phyloP scores from a whole-genome alignment of 2,888 invertebrate species.

The Xestobium rufovillosum region DNA sequence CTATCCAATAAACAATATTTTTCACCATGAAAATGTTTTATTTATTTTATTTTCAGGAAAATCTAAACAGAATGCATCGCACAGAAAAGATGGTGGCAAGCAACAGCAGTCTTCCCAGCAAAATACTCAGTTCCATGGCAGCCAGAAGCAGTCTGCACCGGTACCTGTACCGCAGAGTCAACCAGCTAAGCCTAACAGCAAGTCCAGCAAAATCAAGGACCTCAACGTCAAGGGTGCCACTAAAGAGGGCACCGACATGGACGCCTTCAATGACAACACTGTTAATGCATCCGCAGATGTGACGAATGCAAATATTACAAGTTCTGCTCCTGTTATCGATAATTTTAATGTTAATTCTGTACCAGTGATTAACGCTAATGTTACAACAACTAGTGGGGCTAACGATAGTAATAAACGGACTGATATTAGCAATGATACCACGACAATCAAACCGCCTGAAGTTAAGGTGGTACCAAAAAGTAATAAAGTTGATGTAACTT shows the following conservation, averaged over 20 bases:
- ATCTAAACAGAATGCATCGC: constrained; percentile 34
- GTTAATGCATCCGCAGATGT: constrained; percentile 24
- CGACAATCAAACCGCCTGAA: constrained; percentile 29
- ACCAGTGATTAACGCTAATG: constrained; percentile 5
- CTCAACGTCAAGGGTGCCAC: constrained; percentile 50
- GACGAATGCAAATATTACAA: constrained; percentile 24
- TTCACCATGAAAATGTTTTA: too few relatives aligned
- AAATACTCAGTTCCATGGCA: constrained; percentile 13
- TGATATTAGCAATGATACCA: constrained; percentile 16
- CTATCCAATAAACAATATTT: too few relatives aligned
- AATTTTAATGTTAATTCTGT: constrained; percentile 7
- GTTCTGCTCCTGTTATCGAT: constrained; percentile 14
- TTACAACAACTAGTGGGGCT: constrained; percentile 10
- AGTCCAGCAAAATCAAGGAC: constrained; percentile 47
- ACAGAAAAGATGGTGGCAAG: constrained; percentile 31
- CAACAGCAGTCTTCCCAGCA: constrained; percentile 10
- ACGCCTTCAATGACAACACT: constrained; percentile 45
- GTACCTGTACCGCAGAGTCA: constrained; percentile 36
- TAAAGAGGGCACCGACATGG: constrained; percentile 56
- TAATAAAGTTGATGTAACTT: constrained; percentile 34
- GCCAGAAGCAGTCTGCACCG: constrained; percentile 20
- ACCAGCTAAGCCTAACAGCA: constrained; percentile 46
- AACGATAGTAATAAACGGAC: constrained; percentile 5
- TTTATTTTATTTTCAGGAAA: constrained; percentile 31
- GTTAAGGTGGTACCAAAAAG: constrained; percentile 24